Percentiles rank a stretch among this genome's conserved stretches.
Evolutionary conservation across 2,797 vertebrate genomes (phyloP).

Genomic region (Sphaeramia orbicularis): DNA sequence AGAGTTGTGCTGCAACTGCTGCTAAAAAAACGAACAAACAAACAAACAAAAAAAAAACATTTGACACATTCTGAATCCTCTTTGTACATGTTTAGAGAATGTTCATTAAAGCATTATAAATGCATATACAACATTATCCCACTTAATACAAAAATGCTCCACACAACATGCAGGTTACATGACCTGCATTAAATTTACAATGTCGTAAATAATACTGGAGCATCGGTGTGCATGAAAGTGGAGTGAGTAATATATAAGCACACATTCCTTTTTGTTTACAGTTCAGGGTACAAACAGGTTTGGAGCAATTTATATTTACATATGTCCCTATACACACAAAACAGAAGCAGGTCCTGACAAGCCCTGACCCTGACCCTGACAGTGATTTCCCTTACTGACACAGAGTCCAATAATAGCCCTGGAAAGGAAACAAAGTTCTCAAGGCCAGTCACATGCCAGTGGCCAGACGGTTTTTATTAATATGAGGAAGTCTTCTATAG

Average conservation of each 20-base stretch:
- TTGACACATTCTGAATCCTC: no score
- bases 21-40: no score
- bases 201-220: no score
- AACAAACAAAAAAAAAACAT: no score
- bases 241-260: neutral
- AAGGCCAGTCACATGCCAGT: slow-evolving; percentile 61
- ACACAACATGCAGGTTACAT: neutral
- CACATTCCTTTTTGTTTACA: neutral
- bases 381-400: slow-evolving; percentile 45
- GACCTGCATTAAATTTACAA: no score
- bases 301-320: slow-evolving; percentile 7
- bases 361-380: slow-evolving; percentile 65
- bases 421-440: slow-evolving; percentile 63
- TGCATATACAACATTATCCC: no score
- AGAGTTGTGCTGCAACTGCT: no score
- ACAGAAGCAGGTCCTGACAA: slow-evolving; percentile 61
- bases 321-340: slow-evolving; percentile 17
- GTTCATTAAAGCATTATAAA: no score
- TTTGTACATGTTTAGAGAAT: no score
- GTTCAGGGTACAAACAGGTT: slow-evolving; percentile 1
- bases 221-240: no score
- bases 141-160: no score
- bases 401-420: slow-evolving; percentile 70
- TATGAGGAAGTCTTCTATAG: slow-evolving; percentile 67
- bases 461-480: slow-evolving; percentile 49